Evolutionary conservation across 2,113 vertebrate genomes (phyloP).

Genomic region (Bothrops jararaca): DNA sequence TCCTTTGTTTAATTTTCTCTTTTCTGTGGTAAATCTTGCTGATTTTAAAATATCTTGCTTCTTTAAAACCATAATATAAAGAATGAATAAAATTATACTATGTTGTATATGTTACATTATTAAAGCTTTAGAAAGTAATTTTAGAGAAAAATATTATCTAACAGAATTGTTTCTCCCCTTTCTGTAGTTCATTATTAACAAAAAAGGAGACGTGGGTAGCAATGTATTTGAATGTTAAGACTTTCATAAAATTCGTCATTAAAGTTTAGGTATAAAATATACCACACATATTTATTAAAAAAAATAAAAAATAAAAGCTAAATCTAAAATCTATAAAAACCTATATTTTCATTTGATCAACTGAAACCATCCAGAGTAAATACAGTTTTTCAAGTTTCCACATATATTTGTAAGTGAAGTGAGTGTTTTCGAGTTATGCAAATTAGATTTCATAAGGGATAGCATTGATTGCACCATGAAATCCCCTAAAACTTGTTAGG

Average conservation of each 20-base stretch:
- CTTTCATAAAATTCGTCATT: neutral
- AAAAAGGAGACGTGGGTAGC: neutral
- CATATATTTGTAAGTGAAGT: neutral
- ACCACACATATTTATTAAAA: neutral
- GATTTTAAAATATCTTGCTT: neutral
- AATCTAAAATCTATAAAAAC: neutral
- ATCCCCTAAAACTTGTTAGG: neutral
- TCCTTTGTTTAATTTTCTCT: slow-evolving; percentile 36
- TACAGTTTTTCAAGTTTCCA: neutral
- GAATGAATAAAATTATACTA: neutral
- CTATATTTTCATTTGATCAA: neutral
- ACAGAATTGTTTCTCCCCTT: neutral
- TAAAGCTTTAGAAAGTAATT: neutral
- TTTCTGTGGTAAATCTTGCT: neutral
- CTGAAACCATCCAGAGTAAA: neutral
- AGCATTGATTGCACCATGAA: neutral
- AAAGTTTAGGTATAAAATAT: neutral
- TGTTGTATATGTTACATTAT: neutral
- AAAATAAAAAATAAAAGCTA: neutral
- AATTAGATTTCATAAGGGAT: neutral
- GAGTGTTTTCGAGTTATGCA: neutral
- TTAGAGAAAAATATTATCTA: neutral
- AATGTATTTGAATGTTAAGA: neutral
- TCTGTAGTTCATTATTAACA: neutral
- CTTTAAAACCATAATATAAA: slow-evolving; percentile 9